A percentile compares a stretch with the other conserved stretches of the same genome.
Evolutionary conservation across 2,113 vertebrate genomes (phyloP).

Genomic region (Phalacrocorax aristotelis): DNA sequence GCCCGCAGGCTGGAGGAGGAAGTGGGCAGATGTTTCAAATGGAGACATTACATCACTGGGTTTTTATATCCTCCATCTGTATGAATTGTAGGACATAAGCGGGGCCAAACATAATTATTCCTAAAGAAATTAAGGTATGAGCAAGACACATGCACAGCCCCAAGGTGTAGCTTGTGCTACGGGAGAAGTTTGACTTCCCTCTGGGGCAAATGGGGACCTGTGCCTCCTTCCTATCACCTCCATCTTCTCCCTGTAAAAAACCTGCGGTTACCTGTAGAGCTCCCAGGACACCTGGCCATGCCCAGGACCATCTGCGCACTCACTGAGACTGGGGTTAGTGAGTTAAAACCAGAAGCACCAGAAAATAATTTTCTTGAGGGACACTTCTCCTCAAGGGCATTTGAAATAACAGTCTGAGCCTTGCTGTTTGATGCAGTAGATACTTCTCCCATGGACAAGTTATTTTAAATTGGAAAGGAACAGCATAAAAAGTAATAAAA

Average conservation of each 20-base stretch:
- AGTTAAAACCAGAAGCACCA: background rate
- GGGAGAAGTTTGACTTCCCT: background rate
- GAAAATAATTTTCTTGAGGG: background rate
- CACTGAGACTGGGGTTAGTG: background rate
- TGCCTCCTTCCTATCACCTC: background rate
- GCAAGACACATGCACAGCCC: background rate
- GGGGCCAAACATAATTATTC: background rate
- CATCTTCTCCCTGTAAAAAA: background rate
- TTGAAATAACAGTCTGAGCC: background rate
- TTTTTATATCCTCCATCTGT: background rate
- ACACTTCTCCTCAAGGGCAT: background rate
- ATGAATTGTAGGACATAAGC: background rate
- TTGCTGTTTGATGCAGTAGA: background rate
- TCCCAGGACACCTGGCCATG: background rate
- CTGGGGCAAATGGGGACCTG: background rate
- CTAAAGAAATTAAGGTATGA: background rate
- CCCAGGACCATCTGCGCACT: background rate
- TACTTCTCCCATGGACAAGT: background rate
- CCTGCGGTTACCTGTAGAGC: background rate
- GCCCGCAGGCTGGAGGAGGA: background rate
- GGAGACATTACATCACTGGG: constrained; percentile 2
- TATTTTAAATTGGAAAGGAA: background rate
- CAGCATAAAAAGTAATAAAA: background rate
- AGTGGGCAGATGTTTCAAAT: constrained; percentile 16
- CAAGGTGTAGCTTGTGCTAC: background rate